Evolutionary conservation across 2,888 invertebrate genomes (phyloP).

Genomic region (Lucinisca nassula): DNA sequence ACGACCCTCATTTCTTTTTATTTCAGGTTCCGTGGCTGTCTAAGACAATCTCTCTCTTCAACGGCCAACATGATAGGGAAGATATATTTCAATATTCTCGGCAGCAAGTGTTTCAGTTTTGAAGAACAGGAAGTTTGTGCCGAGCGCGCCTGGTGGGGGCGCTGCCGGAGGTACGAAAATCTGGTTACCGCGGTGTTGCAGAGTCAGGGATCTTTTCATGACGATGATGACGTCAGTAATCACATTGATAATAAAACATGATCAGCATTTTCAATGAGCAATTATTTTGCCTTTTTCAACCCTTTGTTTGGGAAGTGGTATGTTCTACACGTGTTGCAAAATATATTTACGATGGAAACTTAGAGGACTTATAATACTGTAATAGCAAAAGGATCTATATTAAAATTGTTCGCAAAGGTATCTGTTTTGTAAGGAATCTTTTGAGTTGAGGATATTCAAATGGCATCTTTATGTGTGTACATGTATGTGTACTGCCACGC

Average conservation of each 20-base stretch:
- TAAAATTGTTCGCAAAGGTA: background rate
- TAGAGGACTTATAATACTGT: background rate
- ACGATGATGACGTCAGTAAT: conserved; percentile 18
- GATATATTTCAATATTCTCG: conserved; percentile 98
- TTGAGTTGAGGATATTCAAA: no score
- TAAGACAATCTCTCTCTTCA: conserved; percentile 95
- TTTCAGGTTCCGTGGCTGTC: conserved; percentile 96
- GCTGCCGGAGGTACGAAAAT: conserved; percentile 90
- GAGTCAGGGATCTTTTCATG: conserved; percentile 56
- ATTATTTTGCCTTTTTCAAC: background rate
- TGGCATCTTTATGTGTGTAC: no score
- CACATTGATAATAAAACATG: background rate
- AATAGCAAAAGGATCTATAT: background rate
- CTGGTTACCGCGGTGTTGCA: conserved; percentile 73
- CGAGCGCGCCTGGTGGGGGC: conserved; percentile 94
- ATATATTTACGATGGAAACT: background rate
- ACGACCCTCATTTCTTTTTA: conserved; percentile 18
- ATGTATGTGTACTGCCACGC: no score
- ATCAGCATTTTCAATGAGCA: no score
- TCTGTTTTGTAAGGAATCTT: no score
- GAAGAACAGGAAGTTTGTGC: conserved; percentile 93
- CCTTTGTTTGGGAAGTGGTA: background rate
- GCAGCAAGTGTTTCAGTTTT: conserved; percentile 96
- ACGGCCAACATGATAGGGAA: conserved; percentile 92
- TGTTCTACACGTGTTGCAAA: background rate